Percentiles rank a stretch among this genome's conserved stretches.
Conservation (phyloP, 1,140 invertebrate genomes). For the Sipha flava region DNA sequence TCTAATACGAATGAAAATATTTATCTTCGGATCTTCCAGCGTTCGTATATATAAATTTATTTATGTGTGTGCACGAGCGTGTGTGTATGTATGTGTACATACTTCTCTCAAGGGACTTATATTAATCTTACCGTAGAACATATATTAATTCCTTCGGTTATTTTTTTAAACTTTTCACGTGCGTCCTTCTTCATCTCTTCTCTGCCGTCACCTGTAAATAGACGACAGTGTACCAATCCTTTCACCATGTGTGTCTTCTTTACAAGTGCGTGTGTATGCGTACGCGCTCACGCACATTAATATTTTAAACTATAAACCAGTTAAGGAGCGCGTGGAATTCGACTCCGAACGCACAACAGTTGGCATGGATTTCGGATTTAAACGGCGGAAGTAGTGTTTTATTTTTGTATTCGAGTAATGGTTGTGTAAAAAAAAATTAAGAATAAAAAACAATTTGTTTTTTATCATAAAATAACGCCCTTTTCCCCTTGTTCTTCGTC, state of each 20-base stretch:
- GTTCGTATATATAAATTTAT: no score
- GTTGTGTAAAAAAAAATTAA: no score
- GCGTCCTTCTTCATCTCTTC: neutral
- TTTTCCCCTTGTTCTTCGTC: neutral
- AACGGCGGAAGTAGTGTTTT: slow-evolving; percentile 22
- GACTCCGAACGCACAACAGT: slow-evolving; percentile 6
- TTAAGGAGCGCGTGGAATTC: neutral
- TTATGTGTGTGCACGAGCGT: no score
- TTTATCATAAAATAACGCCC: neutral
- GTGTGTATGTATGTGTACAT: neutral
- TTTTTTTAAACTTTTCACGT: neutral
- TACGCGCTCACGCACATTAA: neutral
- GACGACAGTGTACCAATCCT: neutral
- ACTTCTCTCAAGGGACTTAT: neutral
- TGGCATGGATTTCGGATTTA: slow-evolving; percentile 24
- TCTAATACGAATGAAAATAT: no score
- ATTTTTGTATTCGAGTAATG: neutral
- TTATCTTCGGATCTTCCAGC: no score
- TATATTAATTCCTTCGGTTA: neutral
- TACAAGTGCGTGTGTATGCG: neutral
- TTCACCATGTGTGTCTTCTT: neutral
- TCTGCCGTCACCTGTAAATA: slow-evolving; percentile 1
- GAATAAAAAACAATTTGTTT: neutral
- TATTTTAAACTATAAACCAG: neutral
- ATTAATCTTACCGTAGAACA: slow-evolving; percentile 5